Percentiles rank a stretch among this genome's conserved stretches.
These are phyloP conservation scores for Cephalotes varians DNA, from an alignment of 2,888 invertebrate genomes.

Conservation along the genomic window DNA sequence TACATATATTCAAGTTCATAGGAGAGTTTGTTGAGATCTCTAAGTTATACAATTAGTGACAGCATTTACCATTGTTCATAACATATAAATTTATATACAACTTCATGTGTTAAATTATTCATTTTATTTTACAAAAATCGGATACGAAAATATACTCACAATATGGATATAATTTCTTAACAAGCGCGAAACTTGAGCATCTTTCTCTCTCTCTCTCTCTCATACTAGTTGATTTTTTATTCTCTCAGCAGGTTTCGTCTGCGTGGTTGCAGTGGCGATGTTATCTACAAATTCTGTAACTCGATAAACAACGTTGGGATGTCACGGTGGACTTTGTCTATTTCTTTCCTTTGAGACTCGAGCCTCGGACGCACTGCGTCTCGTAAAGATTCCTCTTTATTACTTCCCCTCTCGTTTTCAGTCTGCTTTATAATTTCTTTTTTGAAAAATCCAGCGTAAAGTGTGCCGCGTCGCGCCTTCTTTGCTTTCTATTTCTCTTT, in stretches of 20 bases:
- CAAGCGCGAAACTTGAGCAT: conserved; percentile 58
- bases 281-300: conserved; percentile 78
- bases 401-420: conserved; percentile 83
- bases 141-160: not conserved
- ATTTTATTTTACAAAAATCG: conserved; percentile 4
- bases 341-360: conserved; percentile 67
- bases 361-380: conserved; percentile 80
- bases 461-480: not conserved
- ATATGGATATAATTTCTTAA: conserved; percentile 62
- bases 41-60: not conserved
- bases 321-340: conserved; percentile 76
- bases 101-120: not conserved
- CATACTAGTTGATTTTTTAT: conserved; percentile 4
- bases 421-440: conserved; percentile 83
- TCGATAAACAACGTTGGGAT: conserved; percentile 76
- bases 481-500: not conserved
- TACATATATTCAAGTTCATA: not conserved
- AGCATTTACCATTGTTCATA: not conserved
- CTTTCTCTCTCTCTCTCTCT: conserved; percentile 25
- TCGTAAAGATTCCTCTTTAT: conserved; percentile 85
- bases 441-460: conserved; percentile 76
- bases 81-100: conserved; percentile 10
- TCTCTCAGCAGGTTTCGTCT: conserved; percentile 18
- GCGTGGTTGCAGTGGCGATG: conserved; percentile 63
- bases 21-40: not conserved